Evolutionary conservation across 2,797 vertebrate genomes (phyloP).

Genomic region (Hoplostethus atlanticus): DNA sequence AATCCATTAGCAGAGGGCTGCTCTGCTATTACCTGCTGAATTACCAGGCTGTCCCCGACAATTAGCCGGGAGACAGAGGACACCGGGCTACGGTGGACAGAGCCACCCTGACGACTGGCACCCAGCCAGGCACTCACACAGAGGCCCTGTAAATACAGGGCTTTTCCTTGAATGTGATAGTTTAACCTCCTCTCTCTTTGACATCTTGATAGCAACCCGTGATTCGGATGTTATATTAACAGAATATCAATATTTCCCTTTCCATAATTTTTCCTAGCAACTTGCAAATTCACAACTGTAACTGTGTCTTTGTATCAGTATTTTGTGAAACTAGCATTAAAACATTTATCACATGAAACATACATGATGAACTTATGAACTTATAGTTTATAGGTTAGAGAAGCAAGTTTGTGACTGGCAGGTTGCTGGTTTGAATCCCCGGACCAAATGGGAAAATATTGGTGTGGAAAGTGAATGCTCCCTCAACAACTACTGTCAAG

Average conservation of each 20-base stretch:
- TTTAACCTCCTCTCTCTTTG: background rate
- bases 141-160: background rate
- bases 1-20: slow-evolving; percentile 74
- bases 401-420: too few relatives aligned
- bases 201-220: background rate
- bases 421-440: too few relatives aligned
- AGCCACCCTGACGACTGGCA: slow-evolving; percentile 46
- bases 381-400: too few relatives aligned
- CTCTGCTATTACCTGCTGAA: slow-evolving; percentile 71
- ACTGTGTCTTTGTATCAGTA: too few relatives aligned
- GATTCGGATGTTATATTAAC: background rate
- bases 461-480: too few relatives aligned
- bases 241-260: background rate
- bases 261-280: too few relatives aligned
- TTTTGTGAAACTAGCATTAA: too few relatives aligned
- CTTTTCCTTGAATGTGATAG: background rate
- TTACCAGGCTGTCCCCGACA: slow-evolving; percentile 71
- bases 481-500: too few relatives aligned
- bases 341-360: too few relatives aligned
- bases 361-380: too few relatives aligned
- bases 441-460: too few relatives aligned
- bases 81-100: slow-evolving; percentile 40
- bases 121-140: slow-evolving; percentile 39
- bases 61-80: slow-evolving; percentile 62
- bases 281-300: too few relatives aligned